Base-by-base conservation (phyloP, 2,113 vertebrate species). In the Sprattus sprattus region DNA sequence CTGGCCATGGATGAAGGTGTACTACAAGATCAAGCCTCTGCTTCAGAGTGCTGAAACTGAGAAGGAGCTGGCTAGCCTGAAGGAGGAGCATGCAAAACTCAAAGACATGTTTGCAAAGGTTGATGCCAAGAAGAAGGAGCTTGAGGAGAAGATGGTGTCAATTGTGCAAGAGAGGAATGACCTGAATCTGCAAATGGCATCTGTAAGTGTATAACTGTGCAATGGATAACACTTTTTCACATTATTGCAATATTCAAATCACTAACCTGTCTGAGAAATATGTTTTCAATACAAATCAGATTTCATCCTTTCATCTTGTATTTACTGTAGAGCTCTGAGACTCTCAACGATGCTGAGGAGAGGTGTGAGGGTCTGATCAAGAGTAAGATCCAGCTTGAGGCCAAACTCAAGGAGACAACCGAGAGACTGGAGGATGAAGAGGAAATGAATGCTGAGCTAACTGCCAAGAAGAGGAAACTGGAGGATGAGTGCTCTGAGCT, bases 401-500 rank as follows among this genome's bases (percentile, higher is more conserved):
- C 90, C 71, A 91, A 88, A 86, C 87, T 91, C 83, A 91, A 91
- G 44, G 90, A 91, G 83, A 87, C 86, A 49, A 86, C 85, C 85
- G 95, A 96, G 82, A 93, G 95, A 83, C 90, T 94, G 0, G 95
- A 95, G 86, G 95, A 96, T 83, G 95, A 96, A 49, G 95, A 96
- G 47, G 94, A 96, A 91, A 94, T 95, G 45, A 94, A 93, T 83
- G 91, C 91, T 78, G 92, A 94, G 89, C 89, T 95, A 49, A 96
- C 95, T 0, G 94, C 94, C 90, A 95, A 95, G 90, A 96, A 95
- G 90, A 95, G 92, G 83, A 96, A 96, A 85, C 92, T 96, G 88
- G 95, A 96, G 54, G 95, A 96, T 1, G 96, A 96, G 86, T 96
- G 95, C 50, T 95, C 95, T 83, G 95, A 96, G 52, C 91, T 96